Evolutionary conservation across 37 sponge, comb jelly and placozoan species (phyloP).

Genomic region (Hormiphora californensis): DNA sequence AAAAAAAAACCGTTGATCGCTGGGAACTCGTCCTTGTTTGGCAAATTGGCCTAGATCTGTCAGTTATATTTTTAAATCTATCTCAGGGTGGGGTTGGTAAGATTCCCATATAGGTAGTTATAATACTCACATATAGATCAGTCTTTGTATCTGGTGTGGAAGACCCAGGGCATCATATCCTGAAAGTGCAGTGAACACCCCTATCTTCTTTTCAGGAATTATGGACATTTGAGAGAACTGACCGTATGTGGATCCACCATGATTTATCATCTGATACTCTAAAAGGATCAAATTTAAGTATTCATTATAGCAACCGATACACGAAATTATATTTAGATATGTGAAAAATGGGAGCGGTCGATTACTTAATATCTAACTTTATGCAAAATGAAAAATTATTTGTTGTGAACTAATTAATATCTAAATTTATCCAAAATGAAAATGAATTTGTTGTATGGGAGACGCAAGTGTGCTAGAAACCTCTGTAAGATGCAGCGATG

Average conservation of each 20-base stretch:
- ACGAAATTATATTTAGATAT: not conserved
- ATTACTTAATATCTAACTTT: not conserved
- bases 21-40: too few relatives aligned
- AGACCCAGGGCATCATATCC: not conserved
- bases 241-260: constrained; percentile 28
- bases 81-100: too few relatives aligned
- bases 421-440: too few relatives aligned
- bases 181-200: not conserved
- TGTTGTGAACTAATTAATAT: too few relatives aligned
- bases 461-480: too few relatives aligned
- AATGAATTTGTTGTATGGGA: too few relatives aligned
- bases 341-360: not conserved
- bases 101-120: too few relatives aligned
- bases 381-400: not conserved
- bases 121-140: not conserved
- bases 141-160: not conserved
- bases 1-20: too few relatives aligned
- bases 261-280: constrained; percentile 2
- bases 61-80: too few relatives aligned
- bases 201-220: not conserved
- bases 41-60: too few relatives aligned
- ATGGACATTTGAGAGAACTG: not conserved
- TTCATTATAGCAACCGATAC: not conserved
- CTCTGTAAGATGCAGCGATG: not conserved
- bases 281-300: not conserved